Evolutionary conservation across 2,113 vertebrate species (phyloP), one percentile per base, ranked within the genome.

Genomic region (Zapus hudsonius): DNA sequence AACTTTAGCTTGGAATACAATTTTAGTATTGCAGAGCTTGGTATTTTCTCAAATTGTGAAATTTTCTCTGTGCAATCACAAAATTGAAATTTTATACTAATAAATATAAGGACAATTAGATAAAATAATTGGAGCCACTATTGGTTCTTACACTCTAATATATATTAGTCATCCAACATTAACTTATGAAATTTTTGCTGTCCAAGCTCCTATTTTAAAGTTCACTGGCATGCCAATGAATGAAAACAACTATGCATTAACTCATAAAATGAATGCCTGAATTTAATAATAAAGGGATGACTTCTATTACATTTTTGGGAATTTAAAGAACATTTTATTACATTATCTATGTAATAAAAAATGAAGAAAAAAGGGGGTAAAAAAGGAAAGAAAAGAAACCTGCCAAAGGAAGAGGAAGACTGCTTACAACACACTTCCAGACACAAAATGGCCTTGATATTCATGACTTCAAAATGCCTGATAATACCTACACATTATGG

Each of bases 41-140:
- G 78, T 87, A 38, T 81, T 87, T 83, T 59, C 85, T 72, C 72
- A 72, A 66, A 80, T 40, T 31, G 5, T 78, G 57, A 57, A 57
- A 5, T 73, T 95, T 91, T 78, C 55, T 75, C 33, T 47, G 23
- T 52, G 10, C 13, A 59, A 67, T 80, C n/a, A 91, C 10, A 82
- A 87, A 78, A 66, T 59, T 72, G 16, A 88, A 85, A 93, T 84
- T 74, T n/a, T 80, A 81, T 11, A 61, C 15, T 80, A 80, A 75
- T 70, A 89, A 75, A 44, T 80, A 3, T 79, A 78, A 67, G 6
- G 7, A 27, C 7, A 91, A 72, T 64, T 78, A 91, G 33, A 5
- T 72, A 83, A 69, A 57, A 59, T 36, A 80, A 27, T 33, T 90
- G 52, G 38, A 36, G 5, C 63, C 16, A 3, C 27, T 76, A 57